phyloP scores from a whole-genome alignment of 2,888 invertebrate genomes.

The Choreutis nemorana region DNA sequence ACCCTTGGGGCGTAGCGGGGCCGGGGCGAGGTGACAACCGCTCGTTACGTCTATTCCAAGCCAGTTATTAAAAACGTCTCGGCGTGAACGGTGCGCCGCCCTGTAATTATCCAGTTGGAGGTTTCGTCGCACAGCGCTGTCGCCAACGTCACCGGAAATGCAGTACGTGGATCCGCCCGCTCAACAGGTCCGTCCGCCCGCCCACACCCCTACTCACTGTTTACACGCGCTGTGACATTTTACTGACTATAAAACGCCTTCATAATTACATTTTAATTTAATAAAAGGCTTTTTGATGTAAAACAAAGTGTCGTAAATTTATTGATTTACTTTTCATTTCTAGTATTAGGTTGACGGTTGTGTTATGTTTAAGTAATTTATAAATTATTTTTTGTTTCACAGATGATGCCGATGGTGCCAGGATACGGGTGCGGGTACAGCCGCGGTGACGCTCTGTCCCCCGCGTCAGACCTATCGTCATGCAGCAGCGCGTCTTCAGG shows the following conservation, averaged over 20 bases:
- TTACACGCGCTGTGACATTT: slow-evolving; percentile 20
- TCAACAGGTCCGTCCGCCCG: slow-evolving; percentile 60
- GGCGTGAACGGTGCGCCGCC: slow-evolving; percentile 65
- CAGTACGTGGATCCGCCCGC: slow-evolving; percentile 63
- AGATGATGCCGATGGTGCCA: slow-evolving; percentile 58
- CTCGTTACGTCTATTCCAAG: slow-evolving; percentile 65
- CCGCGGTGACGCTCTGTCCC: slow-evolving; percentile 61
- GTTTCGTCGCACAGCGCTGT: slow-evolving; percentile 50
- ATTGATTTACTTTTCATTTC: background rate
- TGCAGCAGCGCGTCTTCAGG: slow-evolving; percentile 53
- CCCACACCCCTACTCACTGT: slow-evolving; percentile 26
- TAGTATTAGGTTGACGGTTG: background rate
- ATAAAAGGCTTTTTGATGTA: no score
- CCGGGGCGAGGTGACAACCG: slow-evolving; percentile 63
- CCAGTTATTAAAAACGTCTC: slow-evolving; percentile 70
- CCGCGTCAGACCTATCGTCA: slow-evolving; percentile 48
- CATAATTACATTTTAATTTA: background rate
- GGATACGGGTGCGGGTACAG: slow-evolving; percentile 50
- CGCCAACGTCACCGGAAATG: slow-evolving; percentile 56
- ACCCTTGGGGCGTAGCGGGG: slow-evolving; percentile 31
- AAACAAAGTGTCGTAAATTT: no score
- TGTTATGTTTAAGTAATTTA: background rate
- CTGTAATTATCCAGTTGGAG: slow-evolving; percentile 64
- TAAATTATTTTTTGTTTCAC: no score
- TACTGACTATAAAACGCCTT: slow-evolving; percentile 3